Base-by-base conservation (phyloP, 1,140 invertebrate genomes). In the Idris sp. region DNA sequence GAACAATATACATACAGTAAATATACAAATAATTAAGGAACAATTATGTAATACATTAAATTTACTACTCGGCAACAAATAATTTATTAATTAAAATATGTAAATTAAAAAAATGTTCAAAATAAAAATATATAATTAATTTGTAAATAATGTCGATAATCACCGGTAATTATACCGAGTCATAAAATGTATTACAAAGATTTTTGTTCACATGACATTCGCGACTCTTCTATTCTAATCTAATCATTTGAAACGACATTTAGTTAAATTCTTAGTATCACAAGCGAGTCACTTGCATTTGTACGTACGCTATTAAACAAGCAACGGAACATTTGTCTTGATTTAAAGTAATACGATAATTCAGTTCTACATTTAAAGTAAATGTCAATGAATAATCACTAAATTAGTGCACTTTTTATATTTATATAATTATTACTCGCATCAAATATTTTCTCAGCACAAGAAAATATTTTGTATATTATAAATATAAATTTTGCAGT, bases 281-380 rank as follows among this genome's bases (percentile, higher is more conserved):
- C 40, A 49, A 35, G 41, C 31, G 38, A 65, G 22, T 46, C 61
- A 65, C 61, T 9, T 51, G 40, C 16, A n/a, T 43, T 46, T 36
- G 38, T 51, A 16, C 25, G 28, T 11, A 16, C 25, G 28, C 15
- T 65, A 38, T 46, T 54, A 54, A 22, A 19, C 38, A 65, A 43
- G 44, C 36, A 62, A 49, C 36, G 44, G 38, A 53, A 44, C 61
- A 65, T 62, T 54, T 40, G 59, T 64, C 1, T 53, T 25, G 11
- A 31, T 19, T 56, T 31, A 48, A 48, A 28, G 41, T 40, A 13
- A 1, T 48, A 40, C 13, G 25, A 40, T 67, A 56, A 40, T 67
- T 46, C 16, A 43, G 43, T 62, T 51, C 31, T 13, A 56, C n/a
- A n/a, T n/a, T 67, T 15, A 11, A 11, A 43, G 41, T 36, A 65